Conservation (phyloP, 2,113 vertebrate genomes). For the Mirounga angustirostris region DNA sequence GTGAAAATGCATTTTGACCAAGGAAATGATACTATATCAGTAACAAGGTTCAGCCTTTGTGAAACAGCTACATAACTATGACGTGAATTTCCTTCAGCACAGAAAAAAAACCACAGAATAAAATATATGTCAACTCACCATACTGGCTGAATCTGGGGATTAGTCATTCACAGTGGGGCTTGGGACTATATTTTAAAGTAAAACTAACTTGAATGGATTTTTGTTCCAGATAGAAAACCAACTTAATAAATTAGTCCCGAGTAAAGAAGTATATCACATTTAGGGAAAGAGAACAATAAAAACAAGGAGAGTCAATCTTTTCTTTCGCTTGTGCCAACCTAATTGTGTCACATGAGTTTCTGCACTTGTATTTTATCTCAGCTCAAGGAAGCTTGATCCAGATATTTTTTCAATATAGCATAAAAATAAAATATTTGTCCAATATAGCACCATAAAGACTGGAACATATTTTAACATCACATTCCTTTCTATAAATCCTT, state of each 20-base stretch:
- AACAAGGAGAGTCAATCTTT: neutral
- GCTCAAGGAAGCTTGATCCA: neutral
- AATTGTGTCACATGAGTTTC: constrained; percentile 31
- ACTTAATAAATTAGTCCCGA: constrained; percentile 50
- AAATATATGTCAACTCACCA: neutral
- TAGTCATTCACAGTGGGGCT: neutral
- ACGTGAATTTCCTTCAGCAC: constrained; percentile 14
- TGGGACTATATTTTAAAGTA: constrained; percentile 41
- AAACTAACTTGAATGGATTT: constrained; percentile 32
- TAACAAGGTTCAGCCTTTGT: constrained; percentile 30
- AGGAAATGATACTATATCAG: constrained; percentile 37
- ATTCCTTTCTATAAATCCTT: neutral
- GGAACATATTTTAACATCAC: neutral
- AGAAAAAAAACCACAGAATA: neutral
- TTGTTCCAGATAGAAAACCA: neutral
- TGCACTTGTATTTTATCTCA: constrained; percentile 48
- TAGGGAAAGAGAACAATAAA: constrained; percentile 51
- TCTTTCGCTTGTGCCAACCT: neutral
- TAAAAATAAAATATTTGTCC: neutral
- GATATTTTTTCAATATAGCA: neutral
- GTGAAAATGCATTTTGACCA: constrained; percentile 55
- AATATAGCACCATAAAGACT: constrained; percentile 7
- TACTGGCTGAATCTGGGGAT: neutral
- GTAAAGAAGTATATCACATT: constrained; percentile 19
- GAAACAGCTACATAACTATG: constrained; percentile 37